phyloP scores from a whole-genome alignment of 2,797 vertebrate genomes.

The Rhodeus uyekii region DNA sequence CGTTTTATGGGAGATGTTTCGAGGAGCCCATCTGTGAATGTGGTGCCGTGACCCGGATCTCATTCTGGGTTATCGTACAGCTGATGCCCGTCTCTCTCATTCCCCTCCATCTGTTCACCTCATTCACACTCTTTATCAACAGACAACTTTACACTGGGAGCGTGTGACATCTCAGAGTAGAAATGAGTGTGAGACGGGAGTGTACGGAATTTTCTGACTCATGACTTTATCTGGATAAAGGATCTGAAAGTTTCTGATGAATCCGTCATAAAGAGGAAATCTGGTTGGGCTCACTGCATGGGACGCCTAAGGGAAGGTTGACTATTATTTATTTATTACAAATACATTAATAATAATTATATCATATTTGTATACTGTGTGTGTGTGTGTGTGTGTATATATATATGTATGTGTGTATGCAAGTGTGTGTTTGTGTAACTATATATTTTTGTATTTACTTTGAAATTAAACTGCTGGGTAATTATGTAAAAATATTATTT shows the following conservation, averaged over 20 bases:
- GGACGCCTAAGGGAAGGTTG: background rate
- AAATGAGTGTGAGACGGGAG: background rate
- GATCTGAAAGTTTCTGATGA: background rate
- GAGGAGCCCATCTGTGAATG: constrained; percentile 16
- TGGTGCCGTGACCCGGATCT: constrained; percentile 36
- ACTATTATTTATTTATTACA: background rate
- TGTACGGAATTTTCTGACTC: background rate
- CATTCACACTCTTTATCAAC: background rate
- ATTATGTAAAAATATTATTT: background rate
- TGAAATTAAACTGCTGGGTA: no score
- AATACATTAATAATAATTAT: background rate
- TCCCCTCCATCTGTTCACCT: constrained; percentile 16
- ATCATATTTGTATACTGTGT: no score
- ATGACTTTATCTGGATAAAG: background rate
- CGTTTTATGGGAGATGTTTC: constrained; percentile 38
- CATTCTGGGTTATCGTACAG: background rate
- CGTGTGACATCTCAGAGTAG: background rate
- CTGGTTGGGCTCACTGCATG: background rate
- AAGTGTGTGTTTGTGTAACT: no score
- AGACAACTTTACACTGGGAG: background rate
- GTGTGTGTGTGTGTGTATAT: no score
- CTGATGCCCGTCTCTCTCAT: background rate
- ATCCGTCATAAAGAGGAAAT: background rate
- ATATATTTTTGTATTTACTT: no score
- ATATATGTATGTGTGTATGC: no score